These are phyloP conservation scores for Oxytorus armatus DNA, from an alignment of 2,888 invertebrate species.

Conservation along the genomic window DNA sequence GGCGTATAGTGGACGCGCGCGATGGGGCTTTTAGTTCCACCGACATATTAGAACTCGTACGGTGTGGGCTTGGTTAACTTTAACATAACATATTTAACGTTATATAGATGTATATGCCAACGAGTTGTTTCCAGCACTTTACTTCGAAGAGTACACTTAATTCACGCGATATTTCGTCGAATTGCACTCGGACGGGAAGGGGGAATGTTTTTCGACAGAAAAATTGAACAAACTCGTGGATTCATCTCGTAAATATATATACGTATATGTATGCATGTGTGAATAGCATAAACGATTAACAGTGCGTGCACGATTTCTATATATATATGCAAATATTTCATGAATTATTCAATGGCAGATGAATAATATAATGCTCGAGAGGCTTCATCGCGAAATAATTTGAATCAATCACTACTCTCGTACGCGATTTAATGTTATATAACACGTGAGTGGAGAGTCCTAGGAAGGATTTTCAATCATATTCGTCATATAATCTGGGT, in stretches of 20 bases:
- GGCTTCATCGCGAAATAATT: constrained; percentile 45
- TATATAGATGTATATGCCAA: constrained; percentile 22
- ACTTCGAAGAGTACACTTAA: constrained; percentile 49
- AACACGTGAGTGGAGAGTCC: constrained; percentile 7
- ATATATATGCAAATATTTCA: constrained; percentile 23
- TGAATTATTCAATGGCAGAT: constrained; percentile 44
- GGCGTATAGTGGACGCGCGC: constrained; percentile 37
- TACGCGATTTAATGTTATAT: neutral
- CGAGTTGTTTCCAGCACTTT: constrained; percentile 62
- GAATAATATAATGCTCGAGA: constrained; percentile 14
- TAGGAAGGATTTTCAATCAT: neutral
- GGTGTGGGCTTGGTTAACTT: constrained; percentile 60
- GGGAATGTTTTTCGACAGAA: constrained; percentile 52
- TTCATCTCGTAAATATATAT: too few species aligned
- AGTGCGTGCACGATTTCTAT: neutral
- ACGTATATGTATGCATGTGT: constrained; percentile 15
- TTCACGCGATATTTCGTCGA: constrained; percentile 60
- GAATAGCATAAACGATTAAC: constrained; percentile 6
- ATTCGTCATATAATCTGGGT: neutral
- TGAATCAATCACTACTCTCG: constrained; percentile 29
- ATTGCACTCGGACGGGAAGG: constrained; percentile 39
- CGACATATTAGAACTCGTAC: constrained; percentile 44
- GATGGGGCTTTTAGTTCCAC: constrained; percentile 47
- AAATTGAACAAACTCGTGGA: constrained; percentile 46
- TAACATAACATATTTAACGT: constrained; percentile 12